Percentiles rank a stretch among this genome's conserved stretches.
These are phyloP conservation scores for Halisarca cf. caerulea DNA, from an alignment of 37 sponge, comb jelly and placozoan species.

Conservation along the genomic window DNA sequence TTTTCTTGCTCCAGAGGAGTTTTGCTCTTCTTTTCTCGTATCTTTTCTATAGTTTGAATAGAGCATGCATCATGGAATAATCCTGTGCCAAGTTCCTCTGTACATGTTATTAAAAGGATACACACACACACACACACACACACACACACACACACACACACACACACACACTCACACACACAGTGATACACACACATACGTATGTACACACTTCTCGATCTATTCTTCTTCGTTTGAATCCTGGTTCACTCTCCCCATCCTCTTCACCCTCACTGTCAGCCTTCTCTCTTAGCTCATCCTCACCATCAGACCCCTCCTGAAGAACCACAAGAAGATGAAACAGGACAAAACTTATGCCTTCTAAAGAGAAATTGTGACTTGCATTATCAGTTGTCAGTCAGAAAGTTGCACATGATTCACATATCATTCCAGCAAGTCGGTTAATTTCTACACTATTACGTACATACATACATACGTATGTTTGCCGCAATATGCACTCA, in stretches of 20 bases:
- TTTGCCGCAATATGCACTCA: no score
- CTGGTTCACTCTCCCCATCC: not conserved
- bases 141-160: not conserved
- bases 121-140: not conserved
- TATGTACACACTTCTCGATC: not conserved
- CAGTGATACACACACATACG: not conserved
- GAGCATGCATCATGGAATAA: no score
- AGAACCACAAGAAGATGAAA: not conserved
- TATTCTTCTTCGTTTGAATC: no score
- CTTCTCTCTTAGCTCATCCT: not conserved
- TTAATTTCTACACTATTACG: not conserved
- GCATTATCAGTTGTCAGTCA: no score
- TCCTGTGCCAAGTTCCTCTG: no score
- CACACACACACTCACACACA: not conserved
- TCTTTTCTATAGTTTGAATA: conserved; percentile 26
- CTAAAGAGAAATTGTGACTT: no score
- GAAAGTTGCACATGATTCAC: not conserved
- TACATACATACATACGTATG: no score
- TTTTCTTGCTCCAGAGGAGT: conserved; percentile 68
- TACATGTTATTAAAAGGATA: not conserved
- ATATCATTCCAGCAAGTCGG: not conserved
- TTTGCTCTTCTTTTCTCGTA: conserved; percentile 56
- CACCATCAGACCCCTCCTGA: not conserved
- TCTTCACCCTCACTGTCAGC: not conserved
- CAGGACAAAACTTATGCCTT: no score